Evolutionary conservation across 2,888 invertebrate species (phyloP).

Genomic region (Leucophora obtusa): DNA sequence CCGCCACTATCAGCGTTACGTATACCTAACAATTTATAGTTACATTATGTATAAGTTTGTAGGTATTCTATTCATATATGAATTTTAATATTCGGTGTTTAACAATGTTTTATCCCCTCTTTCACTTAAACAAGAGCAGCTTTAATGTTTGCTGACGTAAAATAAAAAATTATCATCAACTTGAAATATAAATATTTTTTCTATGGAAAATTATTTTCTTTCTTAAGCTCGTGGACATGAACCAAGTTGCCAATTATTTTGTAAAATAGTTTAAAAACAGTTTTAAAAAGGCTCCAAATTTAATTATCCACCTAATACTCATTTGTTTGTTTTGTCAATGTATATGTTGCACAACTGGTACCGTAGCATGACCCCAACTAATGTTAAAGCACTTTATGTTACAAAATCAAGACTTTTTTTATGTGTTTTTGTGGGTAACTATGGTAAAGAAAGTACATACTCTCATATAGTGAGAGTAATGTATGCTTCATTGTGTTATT

Average conservation of each 20-base stretch:
- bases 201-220: no score
- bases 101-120: neutral
- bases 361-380: neutral
- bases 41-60: neutral
- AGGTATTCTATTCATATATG: neutral
- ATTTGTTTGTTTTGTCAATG: neutral
- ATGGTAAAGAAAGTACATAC: constrained; percentile 11
- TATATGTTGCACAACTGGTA: neutral
- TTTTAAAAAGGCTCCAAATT: neutral
- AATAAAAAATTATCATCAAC: no score
- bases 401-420: constrained; percentile 9
- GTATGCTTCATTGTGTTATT: constrained; percentile 30
- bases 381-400: constrained; percentile 5
- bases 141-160: no score
- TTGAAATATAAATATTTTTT: no score
- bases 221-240: no score
- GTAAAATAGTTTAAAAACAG: no score
- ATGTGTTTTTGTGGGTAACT: constrained; percentile 21
- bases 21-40: neutral
- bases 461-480: constrained; percentile 4
- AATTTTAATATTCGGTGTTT: neutral
- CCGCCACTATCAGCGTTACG: neutral
- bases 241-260: no score
- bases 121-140: no score
- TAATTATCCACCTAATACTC: neutral